These are phyloP conservation scores for Lasioglossum lativentre DNA, from an alignment of 2,888 invertebrate species.

Conservation along the genomic window DNA sequence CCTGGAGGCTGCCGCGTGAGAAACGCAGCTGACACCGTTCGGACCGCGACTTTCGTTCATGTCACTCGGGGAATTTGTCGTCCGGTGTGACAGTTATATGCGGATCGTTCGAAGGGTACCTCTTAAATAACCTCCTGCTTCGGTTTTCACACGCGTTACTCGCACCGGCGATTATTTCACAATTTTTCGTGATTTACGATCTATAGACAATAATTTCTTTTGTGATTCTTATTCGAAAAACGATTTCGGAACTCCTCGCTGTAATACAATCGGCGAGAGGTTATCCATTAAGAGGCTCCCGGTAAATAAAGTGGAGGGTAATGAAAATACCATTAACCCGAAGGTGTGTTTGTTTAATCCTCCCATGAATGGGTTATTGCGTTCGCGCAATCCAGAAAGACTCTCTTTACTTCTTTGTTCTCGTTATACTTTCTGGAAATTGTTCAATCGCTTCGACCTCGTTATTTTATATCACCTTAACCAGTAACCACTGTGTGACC, in stretches of 20 bases:
- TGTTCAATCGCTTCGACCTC: too few species aligned
- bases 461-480: too few species aligned
- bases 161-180: not conserved
- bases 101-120: not conserved
- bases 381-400: too few species aligned
- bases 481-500: too few species aligned
- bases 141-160: not conserved
- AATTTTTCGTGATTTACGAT: not conserved
- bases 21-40: constrained; percentile 30
- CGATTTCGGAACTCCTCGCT: not conserved
- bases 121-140: not conserved
- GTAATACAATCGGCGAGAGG: not conserved
- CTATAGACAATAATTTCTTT: not conserved
- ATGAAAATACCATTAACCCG: too few species aligned
- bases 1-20: constrained; percentile 50
- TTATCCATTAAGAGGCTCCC: too few species aligned
- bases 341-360: too few species aligned
- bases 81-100: too few species aligned
- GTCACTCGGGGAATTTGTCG: not conserved
- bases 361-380: too few species aligned
- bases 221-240: not conserved
- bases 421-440: too few species aligned
- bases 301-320: too few species aligned
- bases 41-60: not conserved
- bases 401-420: too few species aligned